Evolutionary conservation across 2,888 invertebrate genomes (phyloP), one percentile per base, ranked within the genome.

Genomic region (Drosophila neotestacea): DNA sequence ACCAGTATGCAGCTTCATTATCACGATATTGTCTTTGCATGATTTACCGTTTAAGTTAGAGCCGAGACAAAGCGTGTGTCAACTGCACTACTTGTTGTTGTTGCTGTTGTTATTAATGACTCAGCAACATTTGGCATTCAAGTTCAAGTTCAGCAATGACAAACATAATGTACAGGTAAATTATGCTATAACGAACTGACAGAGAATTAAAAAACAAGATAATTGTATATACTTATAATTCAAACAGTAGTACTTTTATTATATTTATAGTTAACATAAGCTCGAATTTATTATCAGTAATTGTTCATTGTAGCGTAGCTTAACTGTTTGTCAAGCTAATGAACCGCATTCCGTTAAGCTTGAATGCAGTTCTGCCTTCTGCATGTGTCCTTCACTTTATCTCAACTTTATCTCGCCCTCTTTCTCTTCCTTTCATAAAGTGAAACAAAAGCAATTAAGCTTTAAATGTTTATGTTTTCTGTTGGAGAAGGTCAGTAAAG

Each of bases 401-500:
- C 47, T 36, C 44, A 6, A 42, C 41, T 44, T 44, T 55, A 55
- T 60, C 32, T 58, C 51, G 16, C 27, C 34, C 41, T 39, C 48
- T 46, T 50, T 55, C 61, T 28, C 58, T 61, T 34, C 32, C 56
- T 48, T n/a, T 46, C 36, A 22, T 41, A 6, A 44, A 39, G n/a
- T 42, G 9, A 64, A 58, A 70, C 85, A 58, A 59, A 52, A 59
- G 69, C 63, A 51, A 30, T 34, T 61, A 50, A 70, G 46, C 55
- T 73, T 71, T 58, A 38, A 51, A 27, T 62, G 66, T 30, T 59
- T 58, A 48, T 6, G 46, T 48, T 70, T 34, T 39, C 42, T 54
- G 50, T 66, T 77, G 79, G 27, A 44, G 70, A 89, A 89, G 85
- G 89, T 85, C 88, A 85, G 59, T 68, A 46, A 78, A 86, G 81